Conservation (phyloP, 2,797 vertebrate species). For the Benthosema pterotum region DNA sequence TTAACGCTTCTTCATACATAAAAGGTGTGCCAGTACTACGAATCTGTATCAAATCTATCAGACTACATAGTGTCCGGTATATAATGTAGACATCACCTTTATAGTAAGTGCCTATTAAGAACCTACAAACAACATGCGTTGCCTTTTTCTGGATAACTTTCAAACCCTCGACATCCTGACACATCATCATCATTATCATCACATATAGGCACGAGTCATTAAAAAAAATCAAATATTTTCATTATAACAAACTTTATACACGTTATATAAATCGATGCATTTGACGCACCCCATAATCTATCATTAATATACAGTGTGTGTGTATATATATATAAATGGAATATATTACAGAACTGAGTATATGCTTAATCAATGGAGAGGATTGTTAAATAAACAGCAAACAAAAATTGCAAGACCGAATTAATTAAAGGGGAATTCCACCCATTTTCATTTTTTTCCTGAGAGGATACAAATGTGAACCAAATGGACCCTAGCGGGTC, state of each 20-base stretch:
- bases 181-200: too few species aligned
- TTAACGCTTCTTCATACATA: conserved; percentile 91
- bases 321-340: conserved; percentile 77
- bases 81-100: conserved; percentile 99
- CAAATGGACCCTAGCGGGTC: too few species aligned
- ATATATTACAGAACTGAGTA: conserved; percentile 85
- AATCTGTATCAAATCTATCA: conserved; percentile 99
- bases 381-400: conserved; percentile 84
- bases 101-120: conserved; percentile 97
- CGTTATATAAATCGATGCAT: conserved; percentile 82
- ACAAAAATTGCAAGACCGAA: conserved; percentile 66
- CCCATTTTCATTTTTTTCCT: too few species aligned
- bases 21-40: conserved; percentile 95
- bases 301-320: conserved; percentile 73
- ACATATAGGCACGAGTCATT: conserved; percentile 97
- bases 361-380: conserved; percentile 86
- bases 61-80: conserved; percentile 99
- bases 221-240: conserved; percentile 81
- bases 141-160: conserved; percentile 82
- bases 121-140: conserved; percentile 86
- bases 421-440: too few species aligned
- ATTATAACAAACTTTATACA: conserved; percentile 93
- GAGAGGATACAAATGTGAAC: too few species aligned
- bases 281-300: conserved; percentile 79
- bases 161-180: conserved; percentile 72